These are phyloP conservation scores for Lepilemur septentrionalis DNA, from an alignment of 2,797 vertebrate species.

Conservation along the genomic window DNA sequence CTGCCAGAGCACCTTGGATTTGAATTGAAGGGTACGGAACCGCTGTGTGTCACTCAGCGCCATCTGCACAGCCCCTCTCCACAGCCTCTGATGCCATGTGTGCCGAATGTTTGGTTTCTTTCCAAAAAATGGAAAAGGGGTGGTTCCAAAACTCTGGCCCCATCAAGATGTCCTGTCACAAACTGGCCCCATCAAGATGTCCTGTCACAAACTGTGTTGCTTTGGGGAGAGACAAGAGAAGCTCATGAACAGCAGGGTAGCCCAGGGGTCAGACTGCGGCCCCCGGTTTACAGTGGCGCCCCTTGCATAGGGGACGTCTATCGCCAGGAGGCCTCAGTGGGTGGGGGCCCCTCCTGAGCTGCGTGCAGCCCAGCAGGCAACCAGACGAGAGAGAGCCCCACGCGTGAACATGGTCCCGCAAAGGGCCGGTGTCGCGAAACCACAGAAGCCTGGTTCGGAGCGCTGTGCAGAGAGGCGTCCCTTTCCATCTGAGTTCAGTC, in stretches of 20 bases:
- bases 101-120: constrained; percentile 49
- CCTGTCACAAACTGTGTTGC: neutral
- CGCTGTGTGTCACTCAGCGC: constrained; percentile 80
- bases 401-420: neutral
- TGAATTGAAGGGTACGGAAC: constrained; percentile 99
- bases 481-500: neutral
- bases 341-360: neutral
- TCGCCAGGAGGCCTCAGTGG: neutral
- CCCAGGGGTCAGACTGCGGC: neutral
- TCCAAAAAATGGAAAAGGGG: constrained; percentile 28
- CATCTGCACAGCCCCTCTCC: constrained; percentile 2
- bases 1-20: constrained; percentile 99
- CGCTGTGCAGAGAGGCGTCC: constrained; percentile 41
- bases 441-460: neutral
- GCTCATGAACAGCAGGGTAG: neutral
- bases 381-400: neutral
- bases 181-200: neutral
- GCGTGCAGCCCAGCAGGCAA: neutral
- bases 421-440: neutral
- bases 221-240: neutral
- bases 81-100: constrained; percentile 13
- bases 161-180: neutral
- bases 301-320: neutral
- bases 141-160: constrained; percentile 28
- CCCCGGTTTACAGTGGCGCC: neutral